A percentile compares a stretch with the other conserved stretches of the same genome.
Evolutionary conservation across 1,140 invertebrate species (phyloP).

Genomic region (Macrostomum lignano): DNA sequence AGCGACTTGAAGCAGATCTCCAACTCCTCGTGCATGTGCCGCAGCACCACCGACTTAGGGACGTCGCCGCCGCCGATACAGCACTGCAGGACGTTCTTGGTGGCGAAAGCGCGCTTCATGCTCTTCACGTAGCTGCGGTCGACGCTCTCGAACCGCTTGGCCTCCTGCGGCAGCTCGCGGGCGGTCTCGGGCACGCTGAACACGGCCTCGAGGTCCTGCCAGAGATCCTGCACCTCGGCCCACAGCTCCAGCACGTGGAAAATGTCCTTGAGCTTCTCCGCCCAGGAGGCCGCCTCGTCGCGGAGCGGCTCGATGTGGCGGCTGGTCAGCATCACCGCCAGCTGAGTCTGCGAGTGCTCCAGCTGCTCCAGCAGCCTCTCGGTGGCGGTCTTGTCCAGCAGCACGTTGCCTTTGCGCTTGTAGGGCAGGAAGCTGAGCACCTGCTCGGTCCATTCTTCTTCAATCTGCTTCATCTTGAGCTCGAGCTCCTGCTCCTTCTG

Average conservation of each 20-base stretch:
- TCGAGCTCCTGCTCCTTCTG: slow-evolving; percentile 24
- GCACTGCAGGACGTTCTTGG: slow-evolving; percentile 16
- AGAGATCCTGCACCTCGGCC: slow-evolving; percentile 26
- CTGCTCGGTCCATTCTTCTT: slow-evolving; percentile 29
- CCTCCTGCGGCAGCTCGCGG: slow-evolving; percentile 22
- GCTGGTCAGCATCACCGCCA: slow-evolving; percentile 23
- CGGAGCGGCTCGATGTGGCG: slow-evolving; percentile 19
- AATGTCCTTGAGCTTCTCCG: slow-evolving; percentile 27
- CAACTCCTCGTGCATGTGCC: slow-evolving; percentile 23
- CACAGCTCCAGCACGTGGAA: slow-evolving; percentile 24
- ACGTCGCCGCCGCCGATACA: slow-evolving; percentile 20
- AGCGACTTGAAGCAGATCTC: slow-evolving; percentile 27
- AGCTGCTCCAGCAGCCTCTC: slow-evolving; percentile 23
- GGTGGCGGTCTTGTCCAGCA: slow-evolving; percentile 21
- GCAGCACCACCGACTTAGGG: slow-evolving; percentile 18
- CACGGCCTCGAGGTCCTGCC: slow-evolving; percentile 25
- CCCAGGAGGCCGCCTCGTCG: slow-evolving; percentile 25
- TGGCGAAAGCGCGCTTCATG: slow-evolving; percentile 26
- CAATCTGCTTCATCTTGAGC: slow-evolving; percentile 23
- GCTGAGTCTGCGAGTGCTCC: slow-evolving; percentile 23
- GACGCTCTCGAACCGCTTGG: slow-evolving; percentile 18
- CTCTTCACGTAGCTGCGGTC: slow-evolving; percentile 25
- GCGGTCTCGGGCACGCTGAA: slow-evolving; percentile 14
- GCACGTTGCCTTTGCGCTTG: slow-evolving; percentile 23
- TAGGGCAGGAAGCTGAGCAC: slow-evolving; percentile 24